Evolutionary conservation across 2,888 invertebrate genomes (phyloP), one percentile per base, ranked within the genome.

Genomic region (Taphrorychus bicolor): DNA sequence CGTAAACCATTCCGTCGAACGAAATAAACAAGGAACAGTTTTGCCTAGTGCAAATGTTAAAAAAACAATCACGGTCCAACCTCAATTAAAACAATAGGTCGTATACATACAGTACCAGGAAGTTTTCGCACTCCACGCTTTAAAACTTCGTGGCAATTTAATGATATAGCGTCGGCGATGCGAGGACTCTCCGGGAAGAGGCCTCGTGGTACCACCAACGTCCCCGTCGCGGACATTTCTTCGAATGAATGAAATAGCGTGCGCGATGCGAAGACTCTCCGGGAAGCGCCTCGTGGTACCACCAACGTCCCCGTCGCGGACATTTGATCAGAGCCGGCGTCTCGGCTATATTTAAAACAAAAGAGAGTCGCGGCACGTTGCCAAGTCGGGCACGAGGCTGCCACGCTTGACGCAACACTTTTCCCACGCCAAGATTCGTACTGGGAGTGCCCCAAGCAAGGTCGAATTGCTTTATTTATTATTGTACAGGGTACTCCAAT

Each of bases 361-460:
- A 71, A 71, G 71, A 71, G 62, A 69, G 59, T 66, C 71, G 66
- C 70, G 76, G 75, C 63, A 42, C 14, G 58, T 52, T 71, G 73
- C 75, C 75, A 74, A 71, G 53, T 66, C 57, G 61, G 76, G 74
- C 76, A 74, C 76, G 76, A 73, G 76, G 72, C 74, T 61, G 68
- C 68, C 66, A 61, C 68, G 63, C 70, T 68, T 70, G 67, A 70
- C 70, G 69, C 69, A 69, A 71, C 71, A 57, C 52, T 48, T 66
- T 72, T 73, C 72, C 71, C 71, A 73, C 73, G 71, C 70, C 61
- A 59, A 66, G 66, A 60, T 59, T 53, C 45, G 42, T 69, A 60
- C 65, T 51, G 61, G 65, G 68, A 61, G 68, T 45, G 66, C 54
- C 56, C 23, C 42, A 32, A 45, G 60, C 70, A 68, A 67, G 70